Conservation (phyloP, 2,888 invertebrate genomes). For the Drosophila borealis region DNA sequence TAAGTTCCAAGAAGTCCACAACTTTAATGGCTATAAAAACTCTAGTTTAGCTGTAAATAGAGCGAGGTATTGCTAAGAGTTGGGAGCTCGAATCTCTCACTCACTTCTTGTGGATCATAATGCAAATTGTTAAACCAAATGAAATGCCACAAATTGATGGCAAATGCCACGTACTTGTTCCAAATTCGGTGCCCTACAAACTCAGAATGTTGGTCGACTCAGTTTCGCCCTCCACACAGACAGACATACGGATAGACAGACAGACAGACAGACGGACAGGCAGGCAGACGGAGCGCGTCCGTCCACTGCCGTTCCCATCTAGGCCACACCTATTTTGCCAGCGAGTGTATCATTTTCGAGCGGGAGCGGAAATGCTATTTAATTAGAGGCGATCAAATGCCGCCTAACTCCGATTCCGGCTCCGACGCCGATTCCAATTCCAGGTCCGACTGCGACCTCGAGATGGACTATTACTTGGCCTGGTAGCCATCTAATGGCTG, state of each 20-base stretch:
- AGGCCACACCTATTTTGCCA: slow-evolving; percentile 65
- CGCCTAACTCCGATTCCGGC: slow-evolving; percentile 40
- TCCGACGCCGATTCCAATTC: slow-evolving; percentile 18
- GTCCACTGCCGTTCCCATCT: slow-evolving; percentile 40
- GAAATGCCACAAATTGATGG: slow-evolving; percentile 35
- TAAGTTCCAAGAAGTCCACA: too few species aligned
- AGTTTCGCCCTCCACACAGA: slow-evolving; percentile 23
- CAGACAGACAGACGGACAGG: slow-evolving; percentile 11
- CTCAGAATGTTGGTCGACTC: slow-evolving; percentile 13
- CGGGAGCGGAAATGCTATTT: slow-evolving; percentile 77
- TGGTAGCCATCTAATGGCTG: slow-evolving; percentile 66
- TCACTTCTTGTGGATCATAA: slow-evolving; percentile 4
- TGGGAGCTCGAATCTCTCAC: neutral
- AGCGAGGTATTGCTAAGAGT: neutral
- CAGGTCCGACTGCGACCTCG: slow-evolving; percentile 27
- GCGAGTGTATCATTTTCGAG: slow-evolving; percentile 67
- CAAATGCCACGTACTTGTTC: slow-evolving; percentile 15
- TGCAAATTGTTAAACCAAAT: slow-evolving; percentile 21
- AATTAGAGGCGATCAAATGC: slow-evolving; percentile 79
- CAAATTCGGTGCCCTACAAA: slow-evolving; percentile 26
- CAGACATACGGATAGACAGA: slow-evolving; percentile 2
- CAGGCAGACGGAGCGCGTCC: slow-evolving; percentile 26
- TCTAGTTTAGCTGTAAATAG: neutral
- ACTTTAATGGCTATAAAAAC: neutral
- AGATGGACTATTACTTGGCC: slow-evolving; percentile 37